Evolutionary conservation across 2,797 vertebrate species (phyloP).

Genomic region (Dallia pectoralis): DNA sequence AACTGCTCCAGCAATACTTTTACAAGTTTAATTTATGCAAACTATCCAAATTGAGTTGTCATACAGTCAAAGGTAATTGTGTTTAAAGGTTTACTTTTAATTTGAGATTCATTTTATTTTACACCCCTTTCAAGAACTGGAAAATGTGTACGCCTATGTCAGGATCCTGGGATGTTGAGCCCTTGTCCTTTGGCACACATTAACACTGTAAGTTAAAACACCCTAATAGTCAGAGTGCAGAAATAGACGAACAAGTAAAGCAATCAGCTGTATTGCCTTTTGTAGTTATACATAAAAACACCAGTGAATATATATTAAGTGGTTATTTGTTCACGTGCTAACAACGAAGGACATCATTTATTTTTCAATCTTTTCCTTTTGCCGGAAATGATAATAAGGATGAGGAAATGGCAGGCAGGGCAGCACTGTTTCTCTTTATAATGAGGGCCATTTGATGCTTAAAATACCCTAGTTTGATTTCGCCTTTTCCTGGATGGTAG

Average conservation of each 20-base stretch:
- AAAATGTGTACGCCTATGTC: background rate
- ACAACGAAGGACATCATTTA: conserved; percentile 36
- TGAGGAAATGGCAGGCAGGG: conserved; percentile 43
- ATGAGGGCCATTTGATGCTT: conserved; percentile 16
- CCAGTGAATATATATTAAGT: background rate
- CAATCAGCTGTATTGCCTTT: background rate
- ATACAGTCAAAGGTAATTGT: too few relatives aligned
- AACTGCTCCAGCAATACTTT: too few relatives aligned
- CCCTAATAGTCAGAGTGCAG: background rate
- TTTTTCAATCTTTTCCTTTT: conserved; percentile 35
- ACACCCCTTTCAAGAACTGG: background rate
- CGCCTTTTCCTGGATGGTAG: conserved; percentile 36
- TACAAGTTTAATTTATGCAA: too few relatives aligned
- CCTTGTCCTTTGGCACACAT: background rate
- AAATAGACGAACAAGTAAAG: background rate
- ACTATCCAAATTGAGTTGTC: too few relatives aligned
- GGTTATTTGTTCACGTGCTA: background rate
- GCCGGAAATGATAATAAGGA: conserved; percentile 53
- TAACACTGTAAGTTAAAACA: background rate
- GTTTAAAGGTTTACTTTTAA: too few relatives aligned
- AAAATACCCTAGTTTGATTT: conserved; percentile 18
- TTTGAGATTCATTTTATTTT: conserved; percentile 21
- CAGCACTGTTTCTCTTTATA: conserved; percentile 30
- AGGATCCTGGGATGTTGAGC: background rate
- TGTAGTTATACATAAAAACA: background rate